Conservation (phyloP, 2,113 vertebrate genomes). For the Cromileptes altivelis region DNA sequence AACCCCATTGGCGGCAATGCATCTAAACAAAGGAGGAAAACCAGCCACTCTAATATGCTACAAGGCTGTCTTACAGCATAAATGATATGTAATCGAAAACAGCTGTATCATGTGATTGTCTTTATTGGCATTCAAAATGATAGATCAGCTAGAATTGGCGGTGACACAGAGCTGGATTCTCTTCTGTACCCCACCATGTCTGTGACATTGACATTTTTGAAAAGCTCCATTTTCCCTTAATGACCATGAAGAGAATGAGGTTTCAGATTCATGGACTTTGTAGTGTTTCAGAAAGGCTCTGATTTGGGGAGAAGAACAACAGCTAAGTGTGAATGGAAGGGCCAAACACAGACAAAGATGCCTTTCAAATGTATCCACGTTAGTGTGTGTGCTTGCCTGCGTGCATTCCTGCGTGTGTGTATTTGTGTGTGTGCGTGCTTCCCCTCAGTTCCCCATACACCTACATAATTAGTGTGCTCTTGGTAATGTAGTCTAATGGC, state of each 20-base stretch:
- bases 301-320: not conserved
- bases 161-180: not conserved
- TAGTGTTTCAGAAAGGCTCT: not conserved
- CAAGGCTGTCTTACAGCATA: not conserved
- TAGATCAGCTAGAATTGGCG: not conserved
- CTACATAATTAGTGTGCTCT: slow-evolving; percentile 75
- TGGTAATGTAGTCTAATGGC: slow-evolving; percentile 76
- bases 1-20: not conserved
- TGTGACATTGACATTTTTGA: not conserved
- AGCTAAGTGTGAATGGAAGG: not conserved
- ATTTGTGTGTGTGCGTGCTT: slow-evolving; percentile 19
- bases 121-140: not conserved
- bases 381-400: no score
- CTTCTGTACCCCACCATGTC: not conserved
- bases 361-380: not conserved
- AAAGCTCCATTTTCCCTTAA: not conserved
- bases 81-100: not conserved
- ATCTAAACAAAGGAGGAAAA: not conserved
- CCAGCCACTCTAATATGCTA: not conserved
- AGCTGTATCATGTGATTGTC: not conserved
- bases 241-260: not conserved
- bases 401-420: slow-evolving; percentile 10
- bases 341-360: not conserved
- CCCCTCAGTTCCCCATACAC: slow-evolving; percentile 52
- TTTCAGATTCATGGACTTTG: not conserved